Percentiles rank a stretch among this genome's conserved stretches.
phyloP scores from a whole-genome alignment of 2,797 vertebrate genomes.

The Holocentrus rufus region DNA sequence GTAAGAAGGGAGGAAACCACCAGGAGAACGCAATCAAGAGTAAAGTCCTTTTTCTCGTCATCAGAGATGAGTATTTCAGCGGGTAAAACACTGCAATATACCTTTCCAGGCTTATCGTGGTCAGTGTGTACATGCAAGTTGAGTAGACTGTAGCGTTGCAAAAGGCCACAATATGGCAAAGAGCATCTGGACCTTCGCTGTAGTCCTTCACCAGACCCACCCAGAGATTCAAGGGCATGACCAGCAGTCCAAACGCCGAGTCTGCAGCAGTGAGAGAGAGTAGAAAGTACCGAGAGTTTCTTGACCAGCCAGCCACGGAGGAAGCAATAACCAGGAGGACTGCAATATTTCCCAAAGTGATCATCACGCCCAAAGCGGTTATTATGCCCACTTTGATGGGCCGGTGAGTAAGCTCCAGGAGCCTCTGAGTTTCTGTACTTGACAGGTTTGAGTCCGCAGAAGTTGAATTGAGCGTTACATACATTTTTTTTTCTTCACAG shows the following conservation, averaged over 20 bases:
- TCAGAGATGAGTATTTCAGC: slow-evolving; percentile 79
- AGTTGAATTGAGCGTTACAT: slow-evolving; percentile 42
- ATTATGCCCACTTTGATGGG: slow-evolving; percentile 83
- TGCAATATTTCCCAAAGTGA: slow-evolving; percentile 84
- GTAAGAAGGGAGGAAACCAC: slow-evolving; percentile 82
- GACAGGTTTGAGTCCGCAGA: slow-evolving; percentile 56
- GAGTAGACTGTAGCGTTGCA: slow-evolving; percentile 84
- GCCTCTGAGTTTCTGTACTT: slow-evolving; percentile 49
- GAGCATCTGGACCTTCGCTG: slow-evolving; percentile 75
- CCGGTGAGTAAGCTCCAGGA: slow-evolving; percentile 71
- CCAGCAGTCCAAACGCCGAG: slow-evolving; percentile 83
- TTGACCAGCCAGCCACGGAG: slow-evolving; percentile 86
- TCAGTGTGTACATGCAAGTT: slow-evolving; percentile 87
- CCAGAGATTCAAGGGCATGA: slow-evolving; percentile 87
- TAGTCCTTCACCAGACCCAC: slow-evolving; percentile 82
- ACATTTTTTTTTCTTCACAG: slow-evolving; percentile 65
- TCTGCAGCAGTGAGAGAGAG: slow-evolving; percentile 86
- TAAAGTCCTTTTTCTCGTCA: slow-evolving; percentile 80
- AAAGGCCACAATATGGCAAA: slow-evolving; percentile 86
- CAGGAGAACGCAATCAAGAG: slow-evolving; percentile 84
- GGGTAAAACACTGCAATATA: slow-evolving; percentile 87
- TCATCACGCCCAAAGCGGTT: slow-evolving; percentile 80
- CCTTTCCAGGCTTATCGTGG: slow-evolving; percentile 84
- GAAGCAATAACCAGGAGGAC: slow-evolving; percentile 86
- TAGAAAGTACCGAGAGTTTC: slow-evolving; percentile 84